Evolutionary conservation across 2,797 vertebrate species (phyloP).

Genomic region (Mastacembelus armatus): DNA sequence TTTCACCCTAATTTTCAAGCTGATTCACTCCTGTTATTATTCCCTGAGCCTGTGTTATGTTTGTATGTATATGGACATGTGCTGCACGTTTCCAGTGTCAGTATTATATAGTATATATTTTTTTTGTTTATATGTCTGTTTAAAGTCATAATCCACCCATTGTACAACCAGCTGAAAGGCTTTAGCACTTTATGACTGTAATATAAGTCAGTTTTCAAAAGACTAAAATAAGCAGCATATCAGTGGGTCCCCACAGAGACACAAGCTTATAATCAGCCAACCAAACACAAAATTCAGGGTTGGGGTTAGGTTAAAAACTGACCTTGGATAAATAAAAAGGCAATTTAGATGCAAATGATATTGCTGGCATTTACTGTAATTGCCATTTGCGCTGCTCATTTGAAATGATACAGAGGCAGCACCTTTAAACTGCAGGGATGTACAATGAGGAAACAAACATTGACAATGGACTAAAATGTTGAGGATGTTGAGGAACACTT

Average conservation of each 20-base stretch:
- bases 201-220: conserved; percentile 9
- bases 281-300: conserved; percentile 51
- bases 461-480: conserved; percentile 12
- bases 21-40: too few species aligned
- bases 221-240: conserved; percentile 32
- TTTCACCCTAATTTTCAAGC: too few species aligned
- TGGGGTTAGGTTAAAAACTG: conserved; percentile 51
- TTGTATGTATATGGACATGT: background rate
- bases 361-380: conserved; percentile 72
- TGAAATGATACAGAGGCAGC: conserved; percentile 49
- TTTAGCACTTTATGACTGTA: background rate
- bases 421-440: conserved; percentile 49
- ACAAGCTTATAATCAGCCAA: conserved; percentile 29
- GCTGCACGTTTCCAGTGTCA: background rate
- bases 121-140: conserved; percentile 6
- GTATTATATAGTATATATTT: background rate
- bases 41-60: background rate
- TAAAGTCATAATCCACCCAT: background rate
- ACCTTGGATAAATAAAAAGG: conserved; percentile 65
- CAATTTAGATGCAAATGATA: conserved; percentile 82
- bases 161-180: conserved; percentile 10
- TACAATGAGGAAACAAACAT: background rate
- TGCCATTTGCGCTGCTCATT: conserved; percentile 60
- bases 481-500: conserved; percentile 12
- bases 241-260: conserved; percentile 32